Evolutionary conservation across 2,113 vertebrate species (phyloP), one percentile per base, ranked within the genome.

Genomic region (Lontra canadensis): DNA sequence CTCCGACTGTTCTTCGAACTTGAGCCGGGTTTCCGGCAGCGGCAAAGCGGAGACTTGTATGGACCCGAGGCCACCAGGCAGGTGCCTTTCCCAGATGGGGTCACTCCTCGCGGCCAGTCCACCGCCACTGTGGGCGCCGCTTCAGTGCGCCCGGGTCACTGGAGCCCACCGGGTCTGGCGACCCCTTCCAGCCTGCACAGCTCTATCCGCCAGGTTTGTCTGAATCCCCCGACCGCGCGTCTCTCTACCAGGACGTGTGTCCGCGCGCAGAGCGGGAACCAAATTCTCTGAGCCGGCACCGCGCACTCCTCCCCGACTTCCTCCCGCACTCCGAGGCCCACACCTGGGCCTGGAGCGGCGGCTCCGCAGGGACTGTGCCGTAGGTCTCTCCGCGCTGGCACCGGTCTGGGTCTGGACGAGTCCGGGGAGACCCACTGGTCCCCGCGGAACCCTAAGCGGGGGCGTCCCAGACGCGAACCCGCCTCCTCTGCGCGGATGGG

Each of bases 191-290:
- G 44, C 67, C 34, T 20, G 29, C 61, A 21, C 20, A 23, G 63
- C 69, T 71, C 61, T 59, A 9, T 63, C 63, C 7, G 1, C 39
- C 80, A 65, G 42, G 13, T 73, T 47, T 71, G 80, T 61, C 59
- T 18, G 92, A 3, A 0, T 42, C 9, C 34, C 25, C 7, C 4
- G 5, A 57, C 65, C 1, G 7, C 9, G 3, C 10, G n/a, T 4
- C 34, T 6, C 36, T 59, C 4, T 4, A 0, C 8, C 29, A 0
- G 1, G 42, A 34, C 2, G 11, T 18, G 10, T 26, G 23, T 76
- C 39, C 1, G 31, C 3, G 1, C 10, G 1, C 65, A 15, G 9
- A 9, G 61, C 15, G 0, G 15, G 8, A 49, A n/a, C 39, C 0
- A 0, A 9, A 18, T 15, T 31, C 55, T 57, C 31, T 0, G 15